Percentiles rank a stretch among this genome's conserved stretches.
Conservation (phyloP, 2,113 vertebrate genomes). For the Halichoeres trimaculatus region DNA sequence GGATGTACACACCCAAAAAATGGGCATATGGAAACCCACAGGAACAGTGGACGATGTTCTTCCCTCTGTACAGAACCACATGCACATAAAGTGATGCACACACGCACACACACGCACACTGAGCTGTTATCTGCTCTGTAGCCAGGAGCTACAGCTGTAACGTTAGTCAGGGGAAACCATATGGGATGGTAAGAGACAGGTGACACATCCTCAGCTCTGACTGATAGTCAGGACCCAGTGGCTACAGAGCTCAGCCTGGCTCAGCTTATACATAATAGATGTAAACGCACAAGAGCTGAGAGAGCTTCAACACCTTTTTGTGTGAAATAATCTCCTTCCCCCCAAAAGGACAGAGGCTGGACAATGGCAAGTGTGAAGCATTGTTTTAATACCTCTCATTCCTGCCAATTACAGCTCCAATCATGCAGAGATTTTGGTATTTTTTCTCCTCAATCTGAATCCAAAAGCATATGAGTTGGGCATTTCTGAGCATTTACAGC, state of each 20-base stretch:
- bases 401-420: neutral
- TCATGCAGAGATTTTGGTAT: neutral
- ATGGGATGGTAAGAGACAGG: constrained; percentile 55
- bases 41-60: constrained; percentile 7
- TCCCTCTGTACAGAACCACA: too few species aligned
- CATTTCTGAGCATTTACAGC: neutral
- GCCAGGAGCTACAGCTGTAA: constrained; percentile 50
- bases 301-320: constrained; percentile 31
- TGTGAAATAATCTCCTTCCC: constrained; percentile 33
- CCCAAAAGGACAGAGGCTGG: neutral
- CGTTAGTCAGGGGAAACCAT: constrained; percentile 54
- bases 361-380: constrained; percentile 26
- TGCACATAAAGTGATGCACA: neutral
- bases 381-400: constrained; percentile 35
- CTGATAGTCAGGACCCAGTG: constrained; percentile 55
- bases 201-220: constrained; percentile 59
- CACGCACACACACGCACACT: constrained; percentile 17
- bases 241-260: constrained; percentile 37
- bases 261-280: constrained; percentile 69
- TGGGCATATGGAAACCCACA: neutral
- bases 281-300: constrained; percentile 53
- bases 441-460: neutral
- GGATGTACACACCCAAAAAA: neutral
- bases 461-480: neutral
- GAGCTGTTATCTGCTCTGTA: constrained; percentile 46